Evolutionary conservation across 1,140 invertebrate species (phyloP).

Genomic region (Polypedilum pembai): DNA sequence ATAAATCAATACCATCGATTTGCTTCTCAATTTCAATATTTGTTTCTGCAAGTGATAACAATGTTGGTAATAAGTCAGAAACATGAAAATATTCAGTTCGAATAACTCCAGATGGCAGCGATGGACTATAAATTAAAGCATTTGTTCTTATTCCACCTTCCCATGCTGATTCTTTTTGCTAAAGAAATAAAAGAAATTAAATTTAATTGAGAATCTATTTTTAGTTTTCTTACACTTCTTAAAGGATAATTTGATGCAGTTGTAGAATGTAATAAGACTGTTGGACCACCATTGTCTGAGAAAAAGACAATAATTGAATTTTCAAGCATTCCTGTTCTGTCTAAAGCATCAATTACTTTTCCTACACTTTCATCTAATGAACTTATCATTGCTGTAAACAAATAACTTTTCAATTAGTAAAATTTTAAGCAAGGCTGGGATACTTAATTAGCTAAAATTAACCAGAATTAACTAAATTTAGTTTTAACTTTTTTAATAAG

Average conservation of each 20-base stretch:
- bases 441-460: no score
- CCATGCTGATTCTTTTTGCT: conserved; percentile 70
- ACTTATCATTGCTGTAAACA: conserved; percentile 68
- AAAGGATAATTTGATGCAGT: conserved; percentile 82
- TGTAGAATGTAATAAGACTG: conserved; percentile 61
- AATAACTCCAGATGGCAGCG: conserved; percentile 48
- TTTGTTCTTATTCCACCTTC: conserved; percentile 74
- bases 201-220: background rate
- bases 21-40: conserved; percentile 37
- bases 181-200: background rate
- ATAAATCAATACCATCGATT: conserved; percentile 66
- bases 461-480: no score
- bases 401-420: background rate
- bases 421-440: no score
- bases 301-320: conserved; percentile 67
- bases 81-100: conserved; percentile 73
- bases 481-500: no score
- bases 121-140: conserved; percentile 71
- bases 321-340: conserved; percentile 56
- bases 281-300: conserved; percentile 70
- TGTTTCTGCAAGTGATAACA: conserved; percentile 56
- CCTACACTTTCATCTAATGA: conserved; percentile 80
- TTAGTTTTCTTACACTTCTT: conserved; percentile 53
- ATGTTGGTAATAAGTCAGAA: conserved; percentile 79
- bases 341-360: conserved; percentile 61